Percentiles rank a stretch among this genome's conserved stretches.
Conservation (phyloP, 2,797 vertebrate species). For the Cyclura pinguis region DNA sequence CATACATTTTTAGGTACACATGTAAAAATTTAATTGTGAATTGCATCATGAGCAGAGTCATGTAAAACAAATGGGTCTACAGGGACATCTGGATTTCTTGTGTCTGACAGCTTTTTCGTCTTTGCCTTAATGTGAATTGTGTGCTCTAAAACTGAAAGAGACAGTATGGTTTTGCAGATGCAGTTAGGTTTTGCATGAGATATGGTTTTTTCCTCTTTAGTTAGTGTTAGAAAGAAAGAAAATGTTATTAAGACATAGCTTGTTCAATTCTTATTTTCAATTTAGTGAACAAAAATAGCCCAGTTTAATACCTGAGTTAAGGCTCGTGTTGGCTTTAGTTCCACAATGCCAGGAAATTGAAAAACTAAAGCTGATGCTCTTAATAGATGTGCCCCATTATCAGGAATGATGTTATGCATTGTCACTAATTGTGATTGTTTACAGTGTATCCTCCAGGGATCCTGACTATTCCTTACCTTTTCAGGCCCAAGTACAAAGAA, state of each 20-base stretch:
- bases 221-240: not conserved
- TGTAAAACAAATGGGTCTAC: not conserved
- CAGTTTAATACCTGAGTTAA: not conserved
- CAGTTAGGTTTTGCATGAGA: not conserved
- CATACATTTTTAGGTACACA: not conserved
- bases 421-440: too few species aligned
- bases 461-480: too few species aligned
- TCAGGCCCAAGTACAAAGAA: too few species aligned
- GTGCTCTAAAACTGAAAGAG: constrained; percentile 4
- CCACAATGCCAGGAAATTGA: not conserved
- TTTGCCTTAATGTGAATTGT: not conserved
- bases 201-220: not conserved
- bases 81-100: not conserved
- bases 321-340: not conserved
- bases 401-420: too few species aligned
- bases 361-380: too few species aligned
- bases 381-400: too few species aligned
- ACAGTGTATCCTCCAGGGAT: too few species aligned
- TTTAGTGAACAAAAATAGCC: not conserved
- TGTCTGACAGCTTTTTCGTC: not conserved
- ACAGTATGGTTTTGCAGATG: constrained; percentile 13
- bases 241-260: not conserved
- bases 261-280: constrained; percentile 14
- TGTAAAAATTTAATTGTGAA: not conserved
- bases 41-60: not conserved